Conservation (phyloP, 2,888 invertebrate genomes). For the Torymus aiolomorphi region DNA sequence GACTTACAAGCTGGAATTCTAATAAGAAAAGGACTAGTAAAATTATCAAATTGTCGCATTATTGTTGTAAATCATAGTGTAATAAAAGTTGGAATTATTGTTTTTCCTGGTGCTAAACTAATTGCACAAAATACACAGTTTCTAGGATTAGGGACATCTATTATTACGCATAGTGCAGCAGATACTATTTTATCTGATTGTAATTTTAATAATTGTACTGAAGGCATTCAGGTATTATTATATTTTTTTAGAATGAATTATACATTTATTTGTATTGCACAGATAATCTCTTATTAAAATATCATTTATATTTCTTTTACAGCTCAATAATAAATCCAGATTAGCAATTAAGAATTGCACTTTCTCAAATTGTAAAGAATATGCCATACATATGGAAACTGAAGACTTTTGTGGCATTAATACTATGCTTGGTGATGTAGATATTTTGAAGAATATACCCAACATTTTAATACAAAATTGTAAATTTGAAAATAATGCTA, state of each 20-base stretch:
- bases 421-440: slow-evolving; percentile 64
- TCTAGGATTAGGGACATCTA: slow-evolving; percentile 77
- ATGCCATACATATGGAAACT: slow-evolving; percentile 77
- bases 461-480: slow-evolving; percentile 68
- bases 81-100: slow-evolving; percentile 78
- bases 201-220: slow-evolving; percentile 71
- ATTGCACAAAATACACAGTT: slow-evolving; percentile 76
- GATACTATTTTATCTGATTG: slow-evolving; percentile 71
- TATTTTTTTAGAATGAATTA: slow-evolving; percentile 8
- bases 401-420: slow-evolving; percentile 66
- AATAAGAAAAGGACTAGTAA: slow-evolving; percentile 76
- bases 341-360: slow-evolving; percentile 71
- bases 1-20: slow-evolving; percentile 78
- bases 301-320: slow-evolving; percentile 60
- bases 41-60: slow-evolving; percentile 77
- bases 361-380: slow-evolving; percentile 76
- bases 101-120: slow-evolving; percentile 75
- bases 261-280: slow-evolving; percentile 2
- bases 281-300: background rate
- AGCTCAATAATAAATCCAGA: slow-evolving; percentile 75
- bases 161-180: slow-evolving; percentile 72
- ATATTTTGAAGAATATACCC: slow-evolving; percentile 64
- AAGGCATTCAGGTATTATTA: slow-evolving; percentile 70
- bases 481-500: slow-evolving; percentile 67
- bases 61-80: slow-evolving; percentile 77